These are phyloP conservation scores for Stomatorhinus walkeri DNA, from an alignment of 2,797 vertebrate species.

Conservation along the genomic window DNA sequence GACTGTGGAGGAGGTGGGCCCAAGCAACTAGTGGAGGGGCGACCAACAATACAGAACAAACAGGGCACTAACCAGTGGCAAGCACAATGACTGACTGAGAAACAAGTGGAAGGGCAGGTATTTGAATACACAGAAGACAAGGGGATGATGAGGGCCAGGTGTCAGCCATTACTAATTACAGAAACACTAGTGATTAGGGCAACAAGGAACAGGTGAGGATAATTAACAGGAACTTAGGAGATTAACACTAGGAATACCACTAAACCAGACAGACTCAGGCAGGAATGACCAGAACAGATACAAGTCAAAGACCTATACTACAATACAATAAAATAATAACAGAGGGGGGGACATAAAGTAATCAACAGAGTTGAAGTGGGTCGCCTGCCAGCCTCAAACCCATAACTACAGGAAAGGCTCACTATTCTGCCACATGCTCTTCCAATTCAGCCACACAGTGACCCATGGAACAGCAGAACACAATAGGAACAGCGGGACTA, in stretches of 20 bases:
- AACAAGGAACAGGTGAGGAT: background rate
- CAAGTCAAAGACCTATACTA: background rate
- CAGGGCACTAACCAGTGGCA: background rate
- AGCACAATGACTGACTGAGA: background rate
- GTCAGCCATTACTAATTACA: background rate
- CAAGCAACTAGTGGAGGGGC: no score
- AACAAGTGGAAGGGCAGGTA: background rate
- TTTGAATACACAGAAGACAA: background rate
- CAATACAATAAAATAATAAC: background rate
- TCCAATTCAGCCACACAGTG: background rate
- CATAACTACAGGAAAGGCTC: background rate
- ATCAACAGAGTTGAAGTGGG: background rate
- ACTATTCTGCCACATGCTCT: background rate
- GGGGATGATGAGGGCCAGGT: background rate
- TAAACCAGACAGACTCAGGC: background rate
- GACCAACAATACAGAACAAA: background rate
- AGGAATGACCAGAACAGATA: background rate
- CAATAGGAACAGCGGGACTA: background rate
- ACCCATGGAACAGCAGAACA: background rate
- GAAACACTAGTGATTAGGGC: background rate
- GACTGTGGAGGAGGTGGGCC: no score
- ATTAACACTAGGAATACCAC: background rate
- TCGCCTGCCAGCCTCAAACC: background rate
- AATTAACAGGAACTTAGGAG: background rate
- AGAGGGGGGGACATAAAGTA: background rate